phyloP scores from a whole-genome alignment of 2,797 vertebrate species.

The Xenentodon cancila region DNA sequence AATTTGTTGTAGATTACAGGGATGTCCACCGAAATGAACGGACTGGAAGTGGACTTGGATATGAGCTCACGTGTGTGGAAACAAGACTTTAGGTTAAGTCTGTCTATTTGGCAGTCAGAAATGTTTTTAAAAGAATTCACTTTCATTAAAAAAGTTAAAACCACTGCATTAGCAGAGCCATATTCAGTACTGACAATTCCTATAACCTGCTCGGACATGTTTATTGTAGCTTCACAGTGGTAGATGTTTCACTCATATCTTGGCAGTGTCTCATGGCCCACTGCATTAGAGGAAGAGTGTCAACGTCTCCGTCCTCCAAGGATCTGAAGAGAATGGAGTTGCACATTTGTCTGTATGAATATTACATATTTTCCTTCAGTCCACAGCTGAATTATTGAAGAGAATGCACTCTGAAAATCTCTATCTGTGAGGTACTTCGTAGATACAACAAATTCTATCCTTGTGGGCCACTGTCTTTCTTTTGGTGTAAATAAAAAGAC shows the following conservation, averaged over 20 bases:
- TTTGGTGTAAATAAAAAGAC: slow-evolving; percentile 48
- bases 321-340: slow-evolving; percentile 51
- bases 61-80: too few species aligned
- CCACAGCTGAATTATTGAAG: slow-evolving; percentile 77
- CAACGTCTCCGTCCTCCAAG: slow-evolving; percentile 44
- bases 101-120: too few species aligned
- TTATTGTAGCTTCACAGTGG: slow-evolving; percentile 2
- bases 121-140: too few species aligned
- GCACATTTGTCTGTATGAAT: slow-evolving; percentile 80
- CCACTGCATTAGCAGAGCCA: too few species aligned
- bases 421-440: slow-evolving; percentile 51
- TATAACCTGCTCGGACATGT: not conserved
- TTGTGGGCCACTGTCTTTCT: slow-evolving; percentile 38
- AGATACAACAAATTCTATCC: slow-evolving; percentile 39
- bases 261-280: slow-evolving; percentile 16
- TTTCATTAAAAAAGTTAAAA: too few species aligned
- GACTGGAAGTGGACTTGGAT: too few species aligned
- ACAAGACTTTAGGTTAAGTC: too few species aligned
- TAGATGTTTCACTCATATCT: slow-evolving; percentile 6
- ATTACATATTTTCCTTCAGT: slow-evolving; percentile 68
- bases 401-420: slow-evolving; percentile 75
- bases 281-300: slow-evolving; percentile 43
- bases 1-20: too few species aligned
- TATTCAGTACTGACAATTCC: not conserved
- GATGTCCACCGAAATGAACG: too few species aligned